Percentiles rank a stretch among this genome's conserved stretches.
phyloP scores from a whole-genome alignment of 1,140 invertebrate genomes.

The Patella vulgata region DNA sequence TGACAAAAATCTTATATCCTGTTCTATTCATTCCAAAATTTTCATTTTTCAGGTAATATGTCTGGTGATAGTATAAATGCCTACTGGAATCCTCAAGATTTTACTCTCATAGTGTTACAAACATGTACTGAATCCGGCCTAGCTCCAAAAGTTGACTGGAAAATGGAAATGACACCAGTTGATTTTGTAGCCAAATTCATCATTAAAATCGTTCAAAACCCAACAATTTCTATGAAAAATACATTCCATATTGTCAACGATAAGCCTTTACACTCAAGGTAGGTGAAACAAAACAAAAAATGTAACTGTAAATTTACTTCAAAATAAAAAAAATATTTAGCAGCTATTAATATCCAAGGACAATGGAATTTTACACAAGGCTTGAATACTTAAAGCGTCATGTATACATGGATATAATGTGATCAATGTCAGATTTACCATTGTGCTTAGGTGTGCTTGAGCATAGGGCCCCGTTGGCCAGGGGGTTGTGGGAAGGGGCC shows the following conservation, averaged over 20 bases:
- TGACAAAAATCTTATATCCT: too few relatives aligned
- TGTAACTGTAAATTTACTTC: background rate
- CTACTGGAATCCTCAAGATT: constrained; percentile 69
- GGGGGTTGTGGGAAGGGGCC: too few relatives aligned
- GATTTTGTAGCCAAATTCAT: constrained; percentile 69
- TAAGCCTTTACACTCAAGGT: constrained; percentile 57
- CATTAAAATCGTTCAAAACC: constrained; percentile 60
- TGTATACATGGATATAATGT: too few relatives aligned
- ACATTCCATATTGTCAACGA: constrained; percentile 66
- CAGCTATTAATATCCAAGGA: too few relatives aligned
- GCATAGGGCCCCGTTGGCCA: too few relatives aligned
- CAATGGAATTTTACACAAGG: too few relatives aligned
- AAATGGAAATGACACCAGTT: constrained; percentile 71
- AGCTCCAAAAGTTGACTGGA: constrained; percentile 68
- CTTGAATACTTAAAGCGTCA: too few relatives aligned
- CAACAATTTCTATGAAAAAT: constrained; percentile 64
- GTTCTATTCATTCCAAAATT: too few relatives aligned
- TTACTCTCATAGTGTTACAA: constrained; percentile 69
- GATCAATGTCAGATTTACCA: too few relatives aligned
- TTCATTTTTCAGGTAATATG: constrained; percentile 66
- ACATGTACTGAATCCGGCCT: constrained; percentile 60
- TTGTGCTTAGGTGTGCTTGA: too few relatives aligned
- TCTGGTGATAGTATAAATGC: constrained; percentile 52
- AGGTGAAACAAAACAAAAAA: background rate
- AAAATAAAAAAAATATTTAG: background rate